Base-by-base conservation (phyloP, 2,888 invertebrate genomes). In the Eristalis arbustorum region DNA sequence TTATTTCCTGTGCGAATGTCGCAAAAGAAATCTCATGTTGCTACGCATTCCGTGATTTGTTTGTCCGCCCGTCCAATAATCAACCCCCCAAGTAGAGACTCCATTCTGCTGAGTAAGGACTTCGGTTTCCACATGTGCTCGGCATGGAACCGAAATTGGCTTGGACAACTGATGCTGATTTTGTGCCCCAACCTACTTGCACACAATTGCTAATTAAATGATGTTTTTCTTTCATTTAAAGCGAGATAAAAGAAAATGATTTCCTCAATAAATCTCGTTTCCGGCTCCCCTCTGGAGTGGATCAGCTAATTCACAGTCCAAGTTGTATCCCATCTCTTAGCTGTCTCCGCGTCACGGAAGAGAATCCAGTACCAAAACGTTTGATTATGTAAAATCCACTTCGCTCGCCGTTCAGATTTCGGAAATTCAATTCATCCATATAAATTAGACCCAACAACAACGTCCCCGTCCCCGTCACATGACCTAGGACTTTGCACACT, bases 391-490 rank as follows among this genome's bases (percentile, higher is more conserved):
- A 49, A 49, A 49, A 49, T 8, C 8, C 18, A n/a, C 2, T 49
- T 6, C 49, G 18, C 5, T 6, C 49, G 1, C 49, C 49, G 8
- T 49, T 5, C 18, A 49, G 8, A 49, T 49, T 49, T 49, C 18
- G 18, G 8, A 42, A 42, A 18, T 42, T n/a, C n/a, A 18, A 49
- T 49, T 68, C 68, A 23, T 59, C 11, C 59, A 22, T 18, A 13
- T 23, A 25, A 82, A 77, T 63, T 72, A 73, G 77, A 68, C 40
- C 40, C 62, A 37, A 72, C 67, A 37, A 13, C 37, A 37, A 72
- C 63, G 2, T 8, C 37, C 37, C 3, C 13, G 37, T n/a, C n/a
- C n/a, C 37, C 37, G 37, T n/a, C n/a, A n/a, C n/a, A n/a, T 14
- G 14, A 14, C 22, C 25, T 22, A 72, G 25, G 18, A 57, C 49